A percentile compares a stretch with the other conserved stretches of the same genome.
Conservation (phyloP, 2,888 invertebrate genomes). For the Ochropacha duplaris region DNA sequence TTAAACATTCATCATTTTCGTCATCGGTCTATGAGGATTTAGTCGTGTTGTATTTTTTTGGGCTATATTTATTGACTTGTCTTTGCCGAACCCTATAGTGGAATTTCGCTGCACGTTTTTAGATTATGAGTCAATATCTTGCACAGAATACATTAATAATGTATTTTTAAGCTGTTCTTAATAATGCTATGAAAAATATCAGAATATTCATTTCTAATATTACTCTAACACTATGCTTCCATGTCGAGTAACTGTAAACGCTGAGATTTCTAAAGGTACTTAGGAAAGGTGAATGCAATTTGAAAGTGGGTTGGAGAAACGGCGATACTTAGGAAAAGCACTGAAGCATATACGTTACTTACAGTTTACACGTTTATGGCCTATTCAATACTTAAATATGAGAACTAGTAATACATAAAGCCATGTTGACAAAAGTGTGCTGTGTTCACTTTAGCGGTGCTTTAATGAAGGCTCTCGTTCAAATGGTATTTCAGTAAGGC, state of each 20-base stretch:
- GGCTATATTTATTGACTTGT: constrained; percentile 60
- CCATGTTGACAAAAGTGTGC: constrained; percentile 11
- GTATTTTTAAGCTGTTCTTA: not conserved
- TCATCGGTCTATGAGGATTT: constrained; percentile 58
- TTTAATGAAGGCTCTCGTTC: constrained; percentile 32
- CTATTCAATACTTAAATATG: constrained; percentile 1
- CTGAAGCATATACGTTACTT: constrained; percentile 33
- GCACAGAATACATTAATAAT: constrained; percentile 9
- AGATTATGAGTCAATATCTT: constrained; percentile 52
- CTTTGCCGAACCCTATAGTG: constrained; percentile 52
- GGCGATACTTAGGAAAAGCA: constrained; percentile 42
- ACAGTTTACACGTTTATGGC: constrained; percentile 12
- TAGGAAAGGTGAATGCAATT: constrained; percentile 31
- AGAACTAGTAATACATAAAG: constrained; percentile 8
- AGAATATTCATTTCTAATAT: constrained; percentile 12
- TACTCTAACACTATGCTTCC: constrained; percentile 14
- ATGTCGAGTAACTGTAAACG: constrained; percentile 32
- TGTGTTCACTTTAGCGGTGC: constrained; percentile 37
- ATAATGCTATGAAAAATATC: constrained; percentile 9
- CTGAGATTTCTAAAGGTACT: constrained; percentile 32
- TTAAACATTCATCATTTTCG: constrained; percentile 71
- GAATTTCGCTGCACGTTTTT: constrained; percentile 55
- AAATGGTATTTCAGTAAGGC: constrained; percentile 22
- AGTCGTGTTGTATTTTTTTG: constrained; percentile 51
- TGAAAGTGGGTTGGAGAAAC: constrained; percentile 55